Percentiles rank a stretch among this genome's conserved stretches.
These are phyloP conservation scores for Danio rerio DNA, from an alignment of 2,113 vertebrate species.

Conservation along the genomic window GRCz12tu NC_133192.1:17834001-17834500, in stretches of 20 bases:
- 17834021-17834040: constrained; percentile 57
- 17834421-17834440: constrained; percentile 44
- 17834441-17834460: constrained; percentile 44
- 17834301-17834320: background rate
- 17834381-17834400: constrained; percentile 51
- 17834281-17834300: constrained; percentile 24
- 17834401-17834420: constrained; percentile 51
- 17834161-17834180: constrained; percentile 66
- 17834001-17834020: constrained; percentile 49
- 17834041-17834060: constrained; percentile 49
- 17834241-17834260: constrained; percentile 20
- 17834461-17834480: constrained; percentile 53
- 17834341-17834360: constrained; percentile 30
- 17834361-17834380: constrained; percentile 20
- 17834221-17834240: constrained; percentile 63
- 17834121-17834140: constrained; percentile 58
- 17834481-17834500: constrained; percentile 45
- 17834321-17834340: constrained; percentile 22
- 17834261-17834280: constrained; percentile 36
- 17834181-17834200: constrained; percentile 58
- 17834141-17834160: constrained; percentile 63
- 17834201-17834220: constrained; percentile 53
- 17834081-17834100: constrained; percentile 41
- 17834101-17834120: constrained; percentile 61
- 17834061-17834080: constrained; percentile 42